These are phyloP conservation scores for Amblyopsis rosae DNA, from an alignment of 2,113 vertebrate species.

Conservation along the genomic window DNA sequence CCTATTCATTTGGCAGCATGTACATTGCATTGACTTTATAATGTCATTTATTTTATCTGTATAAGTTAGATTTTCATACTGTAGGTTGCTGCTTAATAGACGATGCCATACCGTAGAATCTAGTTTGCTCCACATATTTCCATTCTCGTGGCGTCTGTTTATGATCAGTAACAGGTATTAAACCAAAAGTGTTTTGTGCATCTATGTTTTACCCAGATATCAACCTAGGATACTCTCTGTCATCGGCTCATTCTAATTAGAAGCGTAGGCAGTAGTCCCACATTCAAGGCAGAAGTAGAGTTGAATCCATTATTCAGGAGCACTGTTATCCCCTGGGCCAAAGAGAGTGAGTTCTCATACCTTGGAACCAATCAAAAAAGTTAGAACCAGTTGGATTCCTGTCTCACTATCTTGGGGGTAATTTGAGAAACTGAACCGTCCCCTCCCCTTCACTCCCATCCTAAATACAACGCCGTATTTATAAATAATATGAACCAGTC, in stretches of 20 bases:
- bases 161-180: not conserved
- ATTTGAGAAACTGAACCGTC: too few species aligned
- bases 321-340: constrained; percentile 31
- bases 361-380: constrained; percentile 62
- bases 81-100: constrained; percentile 25
- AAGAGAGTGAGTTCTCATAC: constrained; percentile 50
- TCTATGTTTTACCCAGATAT: not conserved
- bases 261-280: constrained; percentile 23
- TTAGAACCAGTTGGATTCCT: not conserved
- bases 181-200: not conserved
- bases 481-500: too few species aligned
- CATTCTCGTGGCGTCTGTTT: not conserved
- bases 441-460: too few species aligned
- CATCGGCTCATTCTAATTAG: constrained; percentile 6
- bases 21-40: not conserved
- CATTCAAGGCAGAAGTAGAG: constrained; percentile 36
- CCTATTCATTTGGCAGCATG: not conserved
- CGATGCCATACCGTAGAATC: not conserved
- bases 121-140: too few species aligned
- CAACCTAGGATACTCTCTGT: too few species aligned
- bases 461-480: too few species aligned
- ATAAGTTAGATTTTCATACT: constrained; percentile 12
- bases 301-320: constrained; percentile 68
- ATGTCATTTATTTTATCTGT: too few species aligned
- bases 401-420: too few species aligned